These are phyloP conservation scores for Myanophis thanlyinensis DNA, from an alignment of 2,113 vertebrate genomes.

Conservation along the genomic window DNA sequence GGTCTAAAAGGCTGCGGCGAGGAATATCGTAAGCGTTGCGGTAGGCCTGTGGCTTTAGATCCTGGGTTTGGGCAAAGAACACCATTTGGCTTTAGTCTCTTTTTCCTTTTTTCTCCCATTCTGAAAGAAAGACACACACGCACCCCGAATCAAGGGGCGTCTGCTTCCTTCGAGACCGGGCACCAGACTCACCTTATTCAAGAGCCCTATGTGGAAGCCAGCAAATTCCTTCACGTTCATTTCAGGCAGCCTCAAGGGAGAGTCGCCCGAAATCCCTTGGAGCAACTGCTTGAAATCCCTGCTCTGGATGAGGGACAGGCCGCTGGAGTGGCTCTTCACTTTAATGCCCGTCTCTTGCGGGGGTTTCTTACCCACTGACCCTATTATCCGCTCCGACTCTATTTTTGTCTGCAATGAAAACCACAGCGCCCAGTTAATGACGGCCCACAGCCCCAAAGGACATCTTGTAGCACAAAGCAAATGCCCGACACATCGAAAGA, in stretches of 20 bases:
- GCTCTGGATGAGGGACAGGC: constrained; percentile 74
- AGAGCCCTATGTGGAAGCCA: constrained; percentile 82
- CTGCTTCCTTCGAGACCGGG: background rate
- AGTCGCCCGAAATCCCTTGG: constrained; percentile 80
- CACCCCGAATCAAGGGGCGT: constrained; percentile 1
- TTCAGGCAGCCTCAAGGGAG: constrained; percentile 74
- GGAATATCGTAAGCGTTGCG: constrained; percentile 84
- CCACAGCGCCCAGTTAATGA: constrained; percentile 65
- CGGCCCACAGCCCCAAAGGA: constrained; percentile 45
- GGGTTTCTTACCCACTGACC: constrained; percentile 88
- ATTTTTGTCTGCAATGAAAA: constrained; percentile 81
- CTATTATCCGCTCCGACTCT: constrained; percentile 85
- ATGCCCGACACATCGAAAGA: constrained; percentile 49
- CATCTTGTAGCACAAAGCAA: constrained; percentile 49
- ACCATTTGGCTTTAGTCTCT: constrained; percentile 27
- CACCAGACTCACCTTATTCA: constrained; percentile 79
- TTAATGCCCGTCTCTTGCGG: constrained; percentile 83
- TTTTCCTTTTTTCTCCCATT: rapidly evolving
- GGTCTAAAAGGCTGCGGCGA: constrained; percentile 75
- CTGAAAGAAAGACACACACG: background rate
- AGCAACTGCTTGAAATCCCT: constrained; percentile 82
- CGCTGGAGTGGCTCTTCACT: constrained; percentile 86
- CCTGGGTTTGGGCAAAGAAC: constrained; percentile 62
- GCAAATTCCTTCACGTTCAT: constrained; percentile 83
- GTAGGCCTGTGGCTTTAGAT: constrained; percentile 79